phyloP scores from a whole-genome alignment of 2,888 invertebrate genomes.

The Chymomyza procnemis region DNA sequence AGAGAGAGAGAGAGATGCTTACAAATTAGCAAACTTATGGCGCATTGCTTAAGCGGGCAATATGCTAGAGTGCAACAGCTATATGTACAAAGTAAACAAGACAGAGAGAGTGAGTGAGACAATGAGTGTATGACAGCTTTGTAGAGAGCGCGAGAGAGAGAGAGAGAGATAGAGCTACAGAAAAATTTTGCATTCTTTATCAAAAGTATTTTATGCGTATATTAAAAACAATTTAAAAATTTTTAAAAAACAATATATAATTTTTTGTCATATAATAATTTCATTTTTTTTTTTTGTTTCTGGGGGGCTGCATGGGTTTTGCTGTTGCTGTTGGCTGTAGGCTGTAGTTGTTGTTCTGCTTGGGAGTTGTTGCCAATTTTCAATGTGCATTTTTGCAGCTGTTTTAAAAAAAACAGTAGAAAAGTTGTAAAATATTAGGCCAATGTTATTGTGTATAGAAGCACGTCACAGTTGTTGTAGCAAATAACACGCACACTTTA shows the following conservation, averaged over 20 bases:
- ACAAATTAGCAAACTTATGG: too few species aligned
- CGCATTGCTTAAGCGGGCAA: not conserved
- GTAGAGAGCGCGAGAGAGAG: not conserved
- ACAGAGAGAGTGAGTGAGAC: conserved; percentile 16
- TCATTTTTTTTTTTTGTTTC: conserved; percentile 19
- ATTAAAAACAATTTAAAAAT: not conserved
- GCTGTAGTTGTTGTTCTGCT: conserved; percentile 40
- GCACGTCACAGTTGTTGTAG: conserved; percentile 55
- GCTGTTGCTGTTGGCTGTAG: too few species aligned
- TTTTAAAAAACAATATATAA: not conserved
- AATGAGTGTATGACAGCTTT: conserved; percentile 8
- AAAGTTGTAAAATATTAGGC: conserved; percentile 24
- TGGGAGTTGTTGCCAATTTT: conserved; percentile 34
- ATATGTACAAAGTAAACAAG: conserved; percentile 10
- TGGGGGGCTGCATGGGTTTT: not conserved
- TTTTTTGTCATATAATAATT: conserved; percentile 12
- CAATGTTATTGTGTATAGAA: conserved; percentile 16
- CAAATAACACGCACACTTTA: conserved; percentile 53
- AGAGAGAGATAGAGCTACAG: conserved; percentile 4
- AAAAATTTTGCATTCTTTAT: conserved; percentile 5
- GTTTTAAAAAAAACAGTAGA: conserved; percentile 30
- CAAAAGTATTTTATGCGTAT: not conserved
- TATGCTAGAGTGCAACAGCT: not conserved
- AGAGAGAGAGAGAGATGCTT: too few species aligned
- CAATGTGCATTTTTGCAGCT: conserved; percentile 19